These are phyloP conservation scores for Melanotaenia trifasciata DNA, from an alignment of 2,797 vertebrate species.

Conservation along the genomic window DNA sequence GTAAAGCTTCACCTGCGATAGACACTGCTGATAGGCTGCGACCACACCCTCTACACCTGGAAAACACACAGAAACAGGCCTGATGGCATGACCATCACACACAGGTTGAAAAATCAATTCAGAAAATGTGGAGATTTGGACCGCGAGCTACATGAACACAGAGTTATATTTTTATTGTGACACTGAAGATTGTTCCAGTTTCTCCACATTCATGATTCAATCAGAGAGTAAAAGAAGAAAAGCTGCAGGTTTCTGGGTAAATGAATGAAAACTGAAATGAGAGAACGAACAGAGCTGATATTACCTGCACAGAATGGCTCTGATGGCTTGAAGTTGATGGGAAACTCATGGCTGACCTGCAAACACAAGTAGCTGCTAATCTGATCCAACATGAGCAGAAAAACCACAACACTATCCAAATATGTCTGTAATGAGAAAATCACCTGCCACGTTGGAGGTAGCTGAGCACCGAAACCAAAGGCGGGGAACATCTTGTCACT, in stretches of 20 bases:
- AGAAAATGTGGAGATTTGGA: no score
- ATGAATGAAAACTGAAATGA: no score
- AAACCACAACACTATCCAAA: background rate
- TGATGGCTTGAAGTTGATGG: constrained; percentile 92
- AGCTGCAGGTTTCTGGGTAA: background rate
- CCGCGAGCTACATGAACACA: no score
- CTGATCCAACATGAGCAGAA: background rate
- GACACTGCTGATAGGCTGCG: constrained; percentile 89
- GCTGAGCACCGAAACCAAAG: constrained; percentile 95
- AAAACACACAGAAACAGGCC: background rate
- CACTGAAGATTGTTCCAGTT: no score
- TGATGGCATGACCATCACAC: background rate
- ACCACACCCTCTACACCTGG: constrained; percentile 93
- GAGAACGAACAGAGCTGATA: no score
- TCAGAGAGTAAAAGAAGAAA: no score
- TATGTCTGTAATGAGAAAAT: constrained; percentile 15
- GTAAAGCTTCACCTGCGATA: constrained; percentile 93
- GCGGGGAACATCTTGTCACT: constrained; percentile 99
- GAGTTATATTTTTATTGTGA: no score
- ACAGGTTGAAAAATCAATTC: no score
- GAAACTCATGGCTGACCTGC: constrained; percentile 95
- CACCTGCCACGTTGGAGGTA: constrained; percentile 95
- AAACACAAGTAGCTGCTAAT: constrained; percentile 44
- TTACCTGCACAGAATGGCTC: constrained; percentile 92
- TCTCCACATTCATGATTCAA: no score